phyloP scores from a whole-genome alignment of 2,888 invertebrate species.

The Andricus quercusramuli region DNA sequence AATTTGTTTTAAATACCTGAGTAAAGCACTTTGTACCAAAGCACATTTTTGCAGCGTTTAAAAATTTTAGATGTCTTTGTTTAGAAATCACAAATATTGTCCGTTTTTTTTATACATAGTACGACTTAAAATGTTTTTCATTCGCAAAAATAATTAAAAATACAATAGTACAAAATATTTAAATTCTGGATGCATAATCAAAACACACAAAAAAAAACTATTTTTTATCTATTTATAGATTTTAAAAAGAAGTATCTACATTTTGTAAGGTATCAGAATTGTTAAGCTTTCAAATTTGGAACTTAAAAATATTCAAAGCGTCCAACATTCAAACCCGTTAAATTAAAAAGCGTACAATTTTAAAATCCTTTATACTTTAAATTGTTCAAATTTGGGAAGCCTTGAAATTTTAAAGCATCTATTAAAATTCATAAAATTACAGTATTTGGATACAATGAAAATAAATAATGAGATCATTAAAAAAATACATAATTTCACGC shows the following conservation, averaged over 20 bases:
- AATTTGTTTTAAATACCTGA: constrained; percentile 5
- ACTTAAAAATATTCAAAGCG: too few species aligned
- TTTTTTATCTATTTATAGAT: too few species aligned
- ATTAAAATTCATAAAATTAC: not conserved
- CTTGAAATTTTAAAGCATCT: not conserved
- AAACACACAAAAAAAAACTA: not conserved
- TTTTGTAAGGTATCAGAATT: not conserved
- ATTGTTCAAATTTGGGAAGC: not conserved
- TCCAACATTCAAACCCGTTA: too few species aligned
- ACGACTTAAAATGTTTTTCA: not conserved
- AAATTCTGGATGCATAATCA: constrained; percentile 2
- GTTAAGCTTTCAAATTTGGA: not conserved
- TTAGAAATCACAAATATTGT: constrained; percentile 2
- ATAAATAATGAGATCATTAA: not conserved
- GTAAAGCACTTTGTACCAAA: constrained; percentile 8
- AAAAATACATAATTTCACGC: not conserved
- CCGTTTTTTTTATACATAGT: not conserved
- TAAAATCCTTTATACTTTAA: not conserved
- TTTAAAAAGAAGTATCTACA: not conserved
- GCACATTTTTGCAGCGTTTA: constrained; percentile 7
- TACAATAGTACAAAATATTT: not conserved
- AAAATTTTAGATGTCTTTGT: constrained; percentile 2
- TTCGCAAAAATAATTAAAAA: not conserved
- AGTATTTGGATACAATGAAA: not conserved
- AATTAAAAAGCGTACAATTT: not conserved